Base-by-base conservation (phyloP, 2,797 vertebrate species). In the Tympanoctomys barrerae region DNA sequence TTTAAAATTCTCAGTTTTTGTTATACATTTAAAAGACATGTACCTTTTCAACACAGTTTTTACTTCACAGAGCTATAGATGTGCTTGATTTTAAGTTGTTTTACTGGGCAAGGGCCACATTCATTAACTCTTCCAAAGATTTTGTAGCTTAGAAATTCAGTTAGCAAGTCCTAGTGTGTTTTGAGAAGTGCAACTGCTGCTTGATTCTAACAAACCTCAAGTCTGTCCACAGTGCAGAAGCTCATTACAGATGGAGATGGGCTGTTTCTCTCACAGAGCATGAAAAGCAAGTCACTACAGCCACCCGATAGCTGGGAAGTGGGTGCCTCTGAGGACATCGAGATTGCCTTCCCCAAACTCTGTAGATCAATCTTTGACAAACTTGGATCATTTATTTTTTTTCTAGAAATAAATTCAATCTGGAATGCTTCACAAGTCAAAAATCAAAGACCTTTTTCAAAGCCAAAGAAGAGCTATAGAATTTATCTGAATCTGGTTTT, bases 231-330 rank as follows among this genome's bases (percentile, higher is more conserved):
- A 97, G 96, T 95, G 90, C 92, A 95, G 98, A 98, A 98, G 97
- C 97, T 98, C 97, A 94, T 98, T 98, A 98, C 97, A 97, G 93
- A 97, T 95, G 97, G 97, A 98, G 96, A 97, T 95, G 90, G 96
- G 97, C 97, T 98, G 98, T 90, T 97, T 98, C 98, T 98, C 97
- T 96, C 92, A 92, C 91, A 98, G 92, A 96, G 97, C 92, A 95
- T 98, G 97, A 95, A 96, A 98, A 98, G 96, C 96, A 97, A 98
- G 97, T 97, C 98, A 98, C 96, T 97, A 96, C 94, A 97, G 96
- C 97, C 96, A 93, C 92, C 97, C 73, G 94, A 97, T 96, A 97
- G 96, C 95, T 95, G 89, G 97, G 89, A 97, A 97, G 89, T 33
- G n/a, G 28, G 33, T 39, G 54, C 89, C 95, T 62, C 93, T 97